Percentiles rank a stretch among this genome's conserved stretches.
Conservation (phyloP, 2,113 vertebrate species). For the Redunca redunca region DNA sequence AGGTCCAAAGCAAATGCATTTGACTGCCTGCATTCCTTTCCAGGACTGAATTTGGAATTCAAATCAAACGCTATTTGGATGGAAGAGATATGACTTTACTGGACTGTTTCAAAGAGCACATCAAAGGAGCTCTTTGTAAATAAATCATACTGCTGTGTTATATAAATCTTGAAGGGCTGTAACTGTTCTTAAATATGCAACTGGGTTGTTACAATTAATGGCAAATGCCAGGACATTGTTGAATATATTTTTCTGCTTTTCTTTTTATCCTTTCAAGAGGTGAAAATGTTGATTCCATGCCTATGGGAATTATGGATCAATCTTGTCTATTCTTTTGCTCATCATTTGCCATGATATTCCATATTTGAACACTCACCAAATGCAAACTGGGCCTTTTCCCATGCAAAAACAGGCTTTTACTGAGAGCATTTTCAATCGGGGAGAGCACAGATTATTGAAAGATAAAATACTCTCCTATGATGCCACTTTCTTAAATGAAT, state of each 20-base stretch:
- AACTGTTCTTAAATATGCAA: constrained; percentile 61
- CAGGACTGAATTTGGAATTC: constrained; percentile 53
- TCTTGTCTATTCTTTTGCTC: neutral
- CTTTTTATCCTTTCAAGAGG: constrained; percentile 39
- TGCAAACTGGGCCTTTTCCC: neutral
- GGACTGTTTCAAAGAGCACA: constrained; percentile 58
- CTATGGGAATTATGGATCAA: neutral
- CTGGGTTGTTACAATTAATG: constrained; percentile 56
- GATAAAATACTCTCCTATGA: neutral
- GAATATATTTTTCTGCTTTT: constrained; percentile 17
- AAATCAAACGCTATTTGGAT: constrained; percentile 38
- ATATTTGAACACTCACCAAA: constrained; percentile 4
- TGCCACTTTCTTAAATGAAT: neutral
- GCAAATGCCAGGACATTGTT: constrained; percentile 21
- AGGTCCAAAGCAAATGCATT: neutral
- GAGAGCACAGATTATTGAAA: constrained; percentile 10
- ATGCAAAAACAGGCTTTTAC: neutral
- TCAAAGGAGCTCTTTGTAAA: constrained; percentile 69
- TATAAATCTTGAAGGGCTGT: constrained; percentile 53
- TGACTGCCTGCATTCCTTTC: neutral
- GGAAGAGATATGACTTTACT: constrained; percentile 27
- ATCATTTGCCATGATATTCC: neutral
- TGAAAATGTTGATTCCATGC: constrained; percentile 22
- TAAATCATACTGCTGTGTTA: constrained; percentile 57
- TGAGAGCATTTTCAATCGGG: neutral